These are phyloP conservation scores for Solenodon paradoxus DNA, from an alignment of 2,113 vertebrate genomes.

Conservation along the genomic window DNA sequence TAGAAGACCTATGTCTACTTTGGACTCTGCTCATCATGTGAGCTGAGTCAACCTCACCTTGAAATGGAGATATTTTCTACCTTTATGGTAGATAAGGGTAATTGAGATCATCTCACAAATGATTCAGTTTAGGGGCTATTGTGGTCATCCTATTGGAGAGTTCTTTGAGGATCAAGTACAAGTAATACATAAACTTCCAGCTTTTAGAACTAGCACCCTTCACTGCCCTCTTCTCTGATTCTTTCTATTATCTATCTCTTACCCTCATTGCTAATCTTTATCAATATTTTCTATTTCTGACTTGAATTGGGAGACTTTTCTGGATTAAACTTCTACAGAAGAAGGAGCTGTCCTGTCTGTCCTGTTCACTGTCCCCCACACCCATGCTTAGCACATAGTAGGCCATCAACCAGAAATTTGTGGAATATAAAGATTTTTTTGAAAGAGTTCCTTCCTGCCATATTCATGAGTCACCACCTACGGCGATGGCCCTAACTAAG, in stretches of 20 bases:
- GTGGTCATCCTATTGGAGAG: background rate
- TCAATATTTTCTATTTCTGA: background rate
- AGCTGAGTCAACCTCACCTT: background rate
- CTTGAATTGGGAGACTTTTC: background rate
- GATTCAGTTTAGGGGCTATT: background rate
- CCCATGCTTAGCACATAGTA: background rate
- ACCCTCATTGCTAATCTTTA: too few relatives aligned
- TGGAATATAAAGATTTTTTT: background rate
- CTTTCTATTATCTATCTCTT: conserved; percentile 7
- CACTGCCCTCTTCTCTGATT: background rate
- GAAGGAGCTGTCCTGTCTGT: background rate
- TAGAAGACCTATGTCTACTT: background rate
- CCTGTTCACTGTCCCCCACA: background rate
- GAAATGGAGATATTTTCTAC: background rate
- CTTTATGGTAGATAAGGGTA: background rate
- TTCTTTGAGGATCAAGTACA: background rate
- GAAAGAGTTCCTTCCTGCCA: background rate
- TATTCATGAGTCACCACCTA: background rate
- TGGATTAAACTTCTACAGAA: conserved; percentile 4
- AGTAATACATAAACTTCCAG: background rate
- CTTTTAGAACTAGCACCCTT: background rate
- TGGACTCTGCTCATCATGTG: background rate
- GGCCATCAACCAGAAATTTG: background rate
- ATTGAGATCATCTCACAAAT: background rate
- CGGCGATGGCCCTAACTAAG: background rate